Evolutionary conservation across 2,888 invertebrate genomes (phyloP).

Genomic region (Plutella xylostella): DNA sequence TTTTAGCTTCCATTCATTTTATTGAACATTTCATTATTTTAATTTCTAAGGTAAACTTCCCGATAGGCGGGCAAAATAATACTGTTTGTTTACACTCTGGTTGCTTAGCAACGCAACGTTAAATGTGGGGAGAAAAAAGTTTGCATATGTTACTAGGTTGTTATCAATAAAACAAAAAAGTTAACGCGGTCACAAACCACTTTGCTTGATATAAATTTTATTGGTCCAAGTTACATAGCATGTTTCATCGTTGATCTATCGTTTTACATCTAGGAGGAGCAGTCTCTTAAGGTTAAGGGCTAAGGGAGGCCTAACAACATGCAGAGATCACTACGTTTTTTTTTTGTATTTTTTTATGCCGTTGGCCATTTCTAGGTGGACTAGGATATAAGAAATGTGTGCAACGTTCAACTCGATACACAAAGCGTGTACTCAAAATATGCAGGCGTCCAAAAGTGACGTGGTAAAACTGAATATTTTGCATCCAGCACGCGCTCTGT

Average conservation of each 20-base stretch:
- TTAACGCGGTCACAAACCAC: constrained; percentile 46
- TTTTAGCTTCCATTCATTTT: no score
- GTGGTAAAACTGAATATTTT: constrained; percentile 43
- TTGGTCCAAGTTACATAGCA: constrained; percentile 50
- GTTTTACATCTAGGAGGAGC: constrained; percentile 50
- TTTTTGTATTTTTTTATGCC: constrained; percentile 47
- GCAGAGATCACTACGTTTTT: constrained; percentile 30
- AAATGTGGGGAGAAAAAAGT: neutral
- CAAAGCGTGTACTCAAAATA: constrained; percentile 64
- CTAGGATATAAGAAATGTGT: constrained; percentile 57
- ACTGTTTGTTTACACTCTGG: constrained; percentile 21
- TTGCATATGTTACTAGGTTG: neutral
- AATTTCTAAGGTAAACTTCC: neutral
- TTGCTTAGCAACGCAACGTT: constrained; percentile 25
- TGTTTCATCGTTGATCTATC: constrained; percentile 43
- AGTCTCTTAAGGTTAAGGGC: constrained; percentile 48
- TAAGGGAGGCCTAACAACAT: constrained; percentile 49
- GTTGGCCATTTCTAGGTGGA: constrained; percentile 39
- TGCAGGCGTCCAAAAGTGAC: constrained; percentile 27
- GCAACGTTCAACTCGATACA: constrained; percentile 57
- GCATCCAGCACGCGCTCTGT: constrained; percentile 52
- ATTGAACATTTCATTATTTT: no score
- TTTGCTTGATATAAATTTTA: constrained; percentile 47
- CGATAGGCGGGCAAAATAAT: neutral
- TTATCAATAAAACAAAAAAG: constrained; percentile 25